Evolutionary conservation across 1,140 invertebrate genomes (phyloP).

Genomic region (Scaptodrosophila lebanonensis): DNA sequence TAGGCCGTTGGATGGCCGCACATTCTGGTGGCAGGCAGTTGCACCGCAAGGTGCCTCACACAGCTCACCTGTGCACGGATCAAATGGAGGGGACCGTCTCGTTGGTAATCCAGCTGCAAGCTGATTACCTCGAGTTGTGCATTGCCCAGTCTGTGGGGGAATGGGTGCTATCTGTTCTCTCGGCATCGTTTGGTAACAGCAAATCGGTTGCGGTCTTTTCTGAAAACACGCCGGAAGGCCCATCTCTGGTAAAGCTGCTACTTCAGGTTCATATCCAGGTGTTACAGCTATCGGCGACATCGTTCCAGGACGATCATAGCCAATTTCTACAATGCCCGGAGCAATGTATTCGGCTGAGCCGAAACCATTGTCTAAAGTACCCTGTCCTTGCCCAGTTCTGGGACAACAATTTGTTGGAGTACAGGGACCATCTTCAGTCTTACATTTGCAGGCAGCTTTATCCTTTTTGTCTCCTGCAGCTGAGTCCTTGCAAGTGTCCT

Average conservation of each 20-base stretch:
- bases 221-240: not conserved
- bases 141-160: not conserved
- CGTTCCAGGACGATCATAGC: not conserved
- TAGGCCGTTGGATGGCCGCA: too few relatives aligned
- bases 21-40: too few relatives aligned
- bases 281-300: not conserved
- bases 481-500: too few relatives aligned
- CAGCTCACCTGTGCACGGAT: slow-evolving; percentile 43
- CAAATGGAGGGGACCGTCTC: slow-evolving; percentile 9
- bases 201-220: not conserved
- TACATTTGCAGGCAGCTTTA: slow-evolving; percentile 16
- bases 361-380: too few relatives aligned
- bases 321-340: too few relatives aligned
- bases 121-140: not conserved
- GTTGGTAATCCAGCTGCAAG: slow-evolving; percentile 38
- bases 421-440: too few relatives aligned
- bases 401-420: too few relatives aligned
- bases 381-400: too few relatives aligned
- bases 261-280: not conserved
- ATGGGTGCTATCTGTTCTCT: not conserved
- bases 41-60: too few relatives aligned
- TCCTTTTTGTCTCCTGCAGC: too few relatives aligned
- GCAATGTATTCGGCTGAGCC: too few relatives aligned
- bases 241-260: not conserved
- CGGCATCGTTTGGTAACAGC: not conserved